A percentile compares a stretch with the other conserved stretches of the same genome.
These are phyloP conservation scores for Leptocoma aspasia DNA, from an alignment of 2,113 vertebrate species.

Conservation along the genomic window DNA sequence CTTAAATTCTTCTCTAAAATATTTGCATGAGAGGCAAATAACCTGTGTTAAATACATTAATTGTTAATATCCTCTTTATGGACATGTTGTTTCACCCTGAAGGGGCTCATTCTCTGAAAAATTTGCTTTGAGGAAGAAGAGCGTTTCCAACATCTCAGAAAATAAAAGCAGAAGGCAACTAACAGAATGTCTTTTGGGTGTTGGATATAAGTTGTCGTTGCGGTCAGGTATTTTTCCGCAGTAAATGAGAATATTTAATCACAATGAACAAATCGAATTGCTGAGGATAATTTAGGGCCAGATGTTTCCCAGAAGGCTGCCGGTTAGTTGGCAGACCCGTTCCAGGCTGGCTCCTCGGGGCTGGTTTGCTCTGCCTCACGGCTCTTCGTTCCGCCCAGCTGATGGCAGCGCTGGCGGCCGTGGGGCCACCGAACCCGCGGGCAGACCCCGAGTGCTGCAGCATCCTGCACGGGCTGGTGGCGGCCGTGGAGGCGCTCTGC, in stretches of 20 bases:
- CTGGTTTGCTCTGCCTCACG: too few species aligned
- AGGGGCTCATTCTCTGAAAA: neutral
- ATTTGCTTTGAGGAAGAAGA: neutral
- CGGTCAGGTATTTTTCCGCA: neutral
- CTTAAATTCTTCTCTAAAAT: neutral
- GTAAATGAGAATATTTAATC: neutral
- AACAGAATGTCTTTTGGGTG: neutral
- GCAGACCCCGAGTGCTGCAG: conserved; percentile 97
- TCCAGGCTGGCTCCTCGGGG: too few species aligned
- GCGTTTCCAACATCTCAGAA: neutral
- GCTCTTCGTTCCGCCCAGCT: conserved; percentile 69
- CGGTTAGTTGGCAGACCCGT: too few species aligned
- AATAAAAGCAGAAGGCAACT: neutral
- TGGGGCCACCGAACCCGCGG: conserved; percentile 92
- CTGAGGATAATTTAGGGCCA: neutral
- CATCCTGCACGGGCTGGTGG: conserved; percentile 92
- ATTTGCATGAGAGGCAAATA: neutral
- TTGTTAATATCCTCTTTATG: neutral
- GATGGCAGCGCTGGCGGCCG: conserved; percentile 90
- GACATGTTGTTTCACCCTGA: neutral
- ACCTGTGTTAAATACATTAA: neutral
- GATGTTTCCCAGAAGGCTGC: neutral
- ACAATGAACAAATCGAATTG: neutral
- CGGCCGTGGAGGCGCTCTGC: conserved; percentile 91
- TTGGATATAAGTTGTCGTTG: neutral